Evolutionary conservation across 1,140 invertebrate species (phyloP), one percentile per base, ranked within the genome.

Genomic region (Linepithema humile): DNA sequence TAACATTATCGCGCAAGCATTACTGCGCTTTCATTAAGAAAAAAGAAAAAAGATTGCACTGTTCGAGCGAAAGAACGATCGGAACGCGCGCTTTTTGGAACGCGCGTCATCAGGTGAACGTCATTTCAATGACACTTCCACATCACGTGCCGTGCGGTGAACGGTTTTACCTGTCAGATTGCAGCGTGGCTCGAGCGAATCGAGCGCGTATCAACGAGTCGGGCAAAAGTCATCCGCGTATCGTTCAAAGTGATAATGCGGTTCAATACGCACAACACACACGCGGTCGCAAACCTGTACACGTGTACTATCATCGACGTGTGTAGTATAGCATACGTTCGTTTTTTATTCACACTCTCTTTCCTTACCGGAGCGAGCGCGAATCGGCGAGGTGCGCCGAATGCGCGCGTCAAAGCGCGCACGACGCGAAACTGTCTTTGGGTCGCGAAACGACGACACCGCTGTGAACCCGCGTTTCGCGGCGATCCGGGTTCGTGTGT

Each of bases 121-220:
- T 69, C 64, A 69, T 23, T 57, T 10, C 35, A 50, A 17, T 80
- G 64, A 80, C 64, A 55, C 45, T 69, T 69, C 64, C 62, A 45
- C 75, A 69, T 87, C 85, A 87, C 85, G 64, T 72, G 86, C 86
- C 74, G 35, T 50, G 29, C 62, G 59, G 43, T 32, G 26, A 12
- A 43, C 15, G 38, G n/a, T n/a, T n/a, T 59, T 86, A 89, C 88
- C 88, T 89, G 88, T 88, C 87, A 86, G 84, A 88, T 84, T 40
- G 78, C 32, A 59, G 87, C 74, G 57, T 62, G 40, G 40, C 55
- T 75, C 73, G 78, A 78, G 73, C 65, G 67, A 29, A 48, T 84
- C 84, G 70, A 65, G 55, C 26, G 87, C 78, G 85, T 88, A 82
- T 78, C 84, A 78, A 69, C 43, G 48, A 64, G 45, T 23, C 57